Conservation (phyloP, 2,113 vertebrate species). For the Periophthalmus modestus region DNA sequence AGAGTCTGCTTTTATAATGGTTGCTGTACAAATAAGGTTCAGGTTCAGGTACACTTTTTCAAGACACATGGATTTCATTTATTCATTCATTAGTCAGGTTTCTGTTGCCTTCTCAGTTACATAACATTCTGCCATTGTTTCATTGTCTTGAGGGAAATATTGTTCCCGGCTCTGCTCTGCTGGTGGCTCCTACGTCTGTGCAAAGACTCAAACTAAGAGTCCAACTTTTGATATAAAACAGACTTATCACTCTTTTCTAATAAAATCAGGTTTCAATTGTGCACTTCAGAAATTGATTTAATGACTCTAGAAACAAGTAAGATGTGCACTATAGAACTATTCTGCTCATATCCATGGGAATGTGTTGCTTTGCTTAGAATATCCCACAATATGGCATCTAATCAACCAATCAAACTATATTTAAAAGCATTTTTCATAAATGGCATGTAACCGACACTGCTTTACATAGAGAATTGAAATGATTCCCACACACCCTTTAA, state of each 20-base stretch:
- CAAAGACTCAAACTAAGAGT: constrained; percentile 9
- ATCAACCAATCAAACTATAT: no score
- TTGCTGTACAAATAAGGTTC: background rate
- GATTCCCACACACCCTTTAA: no score
- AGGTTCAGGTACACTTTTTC: no score
- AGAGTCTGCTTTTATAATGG: background rate
- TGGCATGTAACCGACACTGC: no score
- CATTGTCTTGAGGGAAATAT: constrained; percentile 7
- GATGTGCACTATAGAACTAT: no score
- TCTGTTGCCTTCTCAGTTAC: constrained; percentile 14
- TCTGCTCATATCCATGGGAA: no score
- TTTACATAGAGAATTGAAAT: no score
- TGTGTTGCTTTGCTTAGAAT: no score
- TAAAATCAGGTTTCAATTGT: background rate
- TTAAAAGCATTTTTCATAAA: no score
- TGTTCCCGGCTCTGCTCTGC: background rate
- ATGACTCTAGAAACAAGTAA: no score
- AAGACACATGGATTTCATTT: constrained; percentile 24
- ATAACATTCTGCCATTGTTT: constrained; percentile 4
- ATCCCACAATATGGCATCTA: no score
- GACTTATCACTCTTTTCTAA: background rate
- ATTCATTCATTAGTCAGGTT: background rate
- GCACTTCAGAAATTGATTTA: background rate
- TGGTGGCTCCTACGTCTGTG: constrained; percentile 18
- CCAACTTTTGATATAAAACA: constrained; percentile 2